Evolutionary conservation across 2,797 vertebrate genomes (phyloP), one percentile per base, ranked within the genome.

Genomic region (Brachyrhaphis roseni): DNA sequence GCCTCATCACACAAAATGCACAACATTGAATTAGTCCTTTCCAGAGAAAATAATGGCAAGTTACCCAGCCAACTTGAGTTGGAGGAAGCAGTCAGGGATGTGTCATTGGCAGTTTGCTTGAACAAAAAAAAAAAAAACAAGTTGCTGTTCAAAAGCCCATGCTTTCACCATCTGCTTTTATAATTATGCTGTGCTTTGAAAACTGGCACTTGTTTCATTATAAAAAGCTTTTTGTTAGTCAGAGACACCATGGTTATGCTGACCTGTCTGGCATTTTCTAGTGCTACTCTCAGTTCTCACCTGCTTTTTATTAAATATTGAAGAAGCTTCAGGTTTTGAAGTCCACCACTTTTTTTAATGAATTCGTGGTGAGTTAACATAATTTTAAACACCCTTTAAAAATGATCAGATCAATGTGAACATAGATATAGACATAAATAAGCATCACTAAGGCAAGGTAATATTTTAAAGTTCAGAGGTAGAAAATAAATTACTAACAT

Each of bases 141-240:
- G 46, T 59, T 77, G 75, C 36, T 76, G 72, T 71, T 78, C 70
- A 68, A 75, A 26, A 45, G 74, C 41, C 68, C 39, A 57, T 78
- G 28, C 26, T 74, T 55, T 3, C 77, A 74, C 78, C 75, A 84
- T 85, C 73, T 87, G 78, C 45, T 73, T 83, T 82, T 20, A 68
- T 76, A 79, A 83, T 84, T 49, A 70, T 76, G 53, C 62, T 51
- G 71, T 76, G 70, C 11, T 81, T 82, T 78, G 78, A 66, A 84
- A 66, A 49, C 34, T 72, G n/a, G 46, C 75, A 76, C 15, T 73
- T 75, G 53, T 28, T 78, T 76, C 26, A 46, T 1, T 49, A 34
- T 39, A 16, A 76, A 83, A 70, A 43, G 20, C 31, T 55, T 73
- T 45, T 41, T 74, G 11, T 18, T 51, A 36, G 72, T 79, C 5